Percentiles rank a stretch among this genome's conserved stretches.
Conservation (phyloP, 2,888 invertebrate genomes). For the Hyppa rectilinea region DNA sequence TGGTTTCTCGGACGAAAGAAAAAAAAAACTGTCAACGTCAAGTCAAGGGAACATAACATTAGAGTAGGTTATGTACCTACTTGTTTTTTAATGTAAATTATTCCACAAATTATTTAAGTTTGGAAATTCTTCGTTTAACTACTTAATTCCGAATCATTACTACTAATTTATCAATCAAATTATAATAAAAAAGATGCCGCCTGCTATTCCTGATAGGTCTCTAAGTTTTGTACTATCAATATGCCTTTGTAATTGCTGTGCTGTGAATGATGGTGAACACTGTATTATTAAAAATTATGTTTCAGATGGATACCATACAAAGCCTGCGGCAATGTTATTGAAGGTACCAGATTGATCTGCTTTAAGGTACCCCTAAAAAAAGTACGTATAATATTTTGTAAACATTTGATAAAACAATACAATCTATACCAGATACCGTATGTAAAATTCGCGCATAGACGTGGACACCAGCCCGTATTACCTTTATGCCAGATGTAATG, state of each 20-base stretch:
- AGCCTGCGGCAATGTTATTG: slow-evolving; percentile 91
- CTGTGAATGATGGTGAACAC: slow-evolving; percentile 7
- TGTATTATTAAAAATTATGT: slow-evolving; percentile 56
- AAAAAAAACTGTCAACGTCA: not conserved
- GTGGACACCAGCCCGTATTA: too few relatives aligned
- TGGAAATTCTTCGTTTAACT: not conserved
- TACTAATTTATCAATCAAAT: not conserved
- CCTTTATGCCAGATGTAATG: not conserved
- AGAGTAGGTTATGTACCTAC: slow-evolving; percentile 42
- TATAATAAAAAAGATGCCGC: slow-evolving; percentile 64
- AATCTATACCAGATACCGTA: not conserved
- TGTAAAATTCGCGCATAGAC: too few relatives aligned
- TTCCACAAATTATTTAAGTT: not conserved
- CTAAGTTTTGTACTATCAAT: not conserved
- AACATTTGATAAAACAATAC: not conserved
- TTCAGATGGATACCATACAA: slow-evolving; percentile 92
- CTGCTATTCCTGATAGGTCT: slow-evolving; percentile 82
- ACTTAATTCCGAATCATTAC: not conserved
- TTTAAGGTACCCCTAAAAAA: slow-evolving; percentile 93
- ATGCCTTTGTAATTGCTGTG: not conserved
- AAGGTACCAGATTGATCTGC: slow-evolving; percentile 93
- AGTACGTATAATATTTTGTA: slow-evolving; percentile 74
- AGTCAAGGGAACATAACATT: not conserved
- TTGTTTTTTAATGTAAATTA: slow-evolving; percentile 17
- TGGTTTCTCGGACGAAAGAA: not conserved